Base-by-base conservation (phyloP, 2,113 vertebrate species). In the Oreochromis aureus region DNA sequence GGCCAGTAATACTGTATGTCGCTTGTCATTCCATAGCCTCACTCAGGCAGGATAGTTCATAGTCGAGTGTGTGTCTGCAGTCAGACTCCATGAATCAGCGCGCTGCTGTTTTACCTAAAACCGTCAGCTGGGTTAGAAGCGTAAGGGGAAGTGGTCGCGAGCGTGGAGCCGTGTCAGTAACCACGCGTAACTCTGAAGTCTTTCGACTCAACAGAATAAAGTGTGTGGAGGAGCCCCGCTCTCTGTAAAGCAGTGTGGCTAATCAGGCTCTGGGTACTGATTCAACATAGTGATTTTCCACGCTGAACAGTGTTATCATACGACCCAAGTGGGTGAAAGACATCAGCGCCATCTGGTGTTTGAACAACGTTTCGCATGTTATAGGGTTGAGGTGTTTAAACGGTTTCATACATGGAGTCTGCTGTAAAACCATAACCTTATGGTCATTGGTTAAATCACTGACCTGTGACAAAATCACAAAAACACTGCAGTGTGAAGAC, bases 21-120 rank as follows among this genome's bases (percentile, higher is more conserved):
- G 13, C 22, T 73, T 10, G 69, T 73, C 1, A 9, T 6, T 46
- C 41, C 9, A 0, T 10, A 0, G 9, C 2, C 15, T 46, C 59
- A 36, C 16, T 3, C 2, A 27, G 41, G 69, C 22, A 73, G 39
- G 0, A 30, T 24, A 6, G 34, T 5, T 3, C 39, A 27, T 10
- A 2, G 0, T 73, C 15, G 24, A 3, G 69, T 76, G 69, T 48
- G 18, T 7, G 69, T 48, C 15, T 48, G 44, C 22, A 76, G 24
- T 27, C 41, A 46, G 22, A 24, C 63, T 44, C 39, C 6, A 7
- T 58, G 69, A 27, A 4, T 10, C 13, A 2, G 36, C 30, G 22
- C 69, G 15, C 39, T 27, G 22, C 39, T 73, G 3, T 27, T 8
- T 51, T 1, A 27, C 56, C 56, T 15, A 6, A 41, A 69, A 24